Base-by-base conservation (phyloP, 2,888 invertebrate species). In the Lasioglossum villosulum region DNA sequence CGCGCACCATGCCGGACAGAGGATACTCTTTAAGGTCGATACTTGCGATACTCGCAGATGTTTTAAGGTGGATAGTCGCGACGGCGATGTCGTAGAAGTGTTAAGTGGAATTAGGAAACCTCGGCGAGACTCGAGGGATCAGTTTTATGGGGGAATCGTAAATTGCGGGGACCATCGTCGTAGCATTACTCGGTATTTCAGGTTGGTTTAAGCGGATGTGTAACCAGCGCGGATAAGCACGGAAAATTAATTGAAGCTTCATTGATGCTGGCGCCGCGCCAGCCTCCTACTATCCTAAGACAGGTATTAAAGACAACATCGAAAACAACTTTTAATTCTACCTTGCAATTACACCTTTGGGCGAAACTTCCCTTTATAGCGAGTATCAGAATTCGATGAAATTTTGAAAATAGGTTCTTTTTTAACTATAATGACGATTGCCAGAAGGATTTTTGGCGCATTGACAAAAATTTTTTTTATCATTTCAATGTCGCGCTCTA, bases 71-170 rank as follows among this genome's bases (percentile, higher is more conserved):
- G 37, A 23, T 52, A 71, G 66, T 56, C 37, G 66, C 66, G 77
- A 34, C 80, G 59, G 68, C 30, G 66, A 71, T 45, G 70, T 39
- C 45, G 68, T 68, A 37, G 56, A 80, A 78, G 78, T 73, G 73
- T 81, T 85, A 85, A 82, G 82, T 79, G 78, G 76, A 73, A 86
- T 86, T 86, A 82, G 59, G 76, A 76, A 85, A 59, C 68, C 48
- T 39, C 34, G 48, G 75, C 3, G 37, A 72, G 63, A 68, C 75
- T 85, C 76, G 78, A 86, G 42, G 39, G 75, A 48, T 66, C 75
- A 82, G 68, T 82, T 85, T 85, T 86, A 86, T 42, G 63, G 52
- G 5, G 19, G 52, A 59, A 81, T 78, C 78, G 73, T 78, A 84
- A 68, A 82, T 74, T 86, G 74, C 63, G 48, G 12, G 48, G 48